These are phyloP conservation scores for Brassicogethes aeneus DNA, from an alignment of 2,888 invertebrate species.

Conservation along the genomic window DNA sequence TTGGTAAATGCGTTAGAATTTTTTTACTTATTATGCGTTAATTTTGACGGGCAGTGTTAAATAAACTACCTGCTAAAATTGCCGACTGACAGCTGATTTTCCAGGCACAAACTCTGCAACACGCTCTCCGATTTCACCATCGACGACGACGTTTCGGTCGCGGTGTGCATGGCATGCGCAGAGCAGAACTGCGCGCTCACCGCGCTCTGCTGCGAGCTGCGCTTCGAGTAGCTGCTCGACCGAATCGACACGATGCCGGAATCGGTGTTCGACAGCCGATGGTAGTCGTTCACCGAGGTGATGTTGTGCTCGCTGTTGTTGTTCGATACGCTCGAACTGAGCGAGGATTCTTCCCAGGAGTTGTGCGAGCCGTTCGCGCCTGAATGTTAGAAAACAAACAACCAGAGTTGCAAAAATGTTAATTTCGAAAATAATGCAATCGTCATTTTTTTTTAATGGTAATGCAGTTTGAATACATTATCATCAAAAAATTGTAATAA, in stretches of 20 bases:
- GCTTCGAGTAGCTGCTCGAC: constrained; percentile 52
- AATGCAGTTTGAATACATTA: too few relatives aligned
- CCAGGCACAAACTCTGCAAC: constrained; percentile 21
- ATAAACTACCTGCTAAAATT: too few relatives aligned
- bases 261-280: constrained; percentile 41
- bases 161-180: constrained; percentile 22
- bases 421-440: too few relatives aligned
- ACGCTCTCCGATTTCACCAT: constrained; percentile 20
- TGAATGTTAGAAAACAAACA: too few relatives aligned
- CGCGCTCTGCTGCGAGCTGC: constrained; percentile 53
- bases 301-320: constrained; percentile 26
- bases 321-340: constrained; percentile 32
- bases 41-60: too few relatives aligned
- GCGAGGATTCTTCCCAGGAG: constrained; percentile 36
- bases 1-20: too few relatives aligned
- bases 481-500: too few relatives aligned
- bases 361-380: constrained; percentile 28
- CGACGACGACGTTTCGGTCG: neutral
- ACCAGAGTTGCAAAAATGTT: too few relatives aligned
- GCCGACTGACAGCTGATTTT: constrained; percentile 16
- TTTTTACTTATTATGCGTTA: too few relatives aligned
- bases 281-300: constrained; percentile 28
- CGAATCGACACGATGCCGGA: constrained; percentile 55
- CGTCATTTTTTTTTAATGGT: too few relatives aligned
- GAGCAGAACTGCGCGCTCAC: constrained; percentile 35